These are phyloP conservation scores for Tuberolachnus salignus DNA, from an alignment of 2,888 invertebrate species.

Conservation along the genomic window DNA sequence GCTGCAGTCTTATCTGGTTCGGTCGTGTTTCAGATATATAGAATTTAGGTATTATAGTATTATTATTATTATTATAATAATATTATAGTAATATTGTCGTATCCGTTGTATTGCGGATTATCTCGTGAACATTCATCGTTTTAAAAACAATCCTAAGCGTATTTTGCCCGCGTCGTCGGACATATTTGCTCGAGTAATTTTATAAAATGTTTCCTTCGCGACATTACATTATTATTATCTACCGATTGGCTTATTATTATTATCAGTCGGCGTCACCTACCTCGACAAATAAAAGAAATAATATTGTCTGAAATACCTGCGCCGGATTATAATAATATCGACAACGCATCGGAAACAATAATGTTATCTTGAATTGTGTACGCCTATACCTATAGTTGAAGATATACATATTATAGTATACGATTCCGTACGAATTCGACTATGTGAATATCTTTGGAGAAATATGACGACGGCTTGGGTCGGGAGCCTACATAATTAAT, in stretches of 20 bases:
- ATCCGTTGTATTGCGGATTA: constrained; percentile 11
- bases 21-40: neutral
- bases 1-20: neutral
- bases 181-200: neutral
- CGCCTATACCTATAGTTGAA: no score
- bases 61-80: neutral
- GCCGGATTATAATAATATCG: neutral
- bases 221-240: neutral
- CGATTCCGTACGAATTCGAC: no score
- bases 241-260: neutral
- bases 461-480: no score
- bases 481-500: no score
- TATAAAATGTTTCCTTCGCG: neutral
- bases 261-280: neutral
- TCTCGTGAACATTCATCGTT: neutral
- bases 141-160: constrained; percentile 5
- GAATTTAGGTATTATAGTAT: neutral
- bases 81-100: neutral
- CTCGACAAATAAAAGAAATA: constrained; percentile 6
- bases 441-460: no score
- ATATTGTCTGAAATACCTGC: constrained; percentile 14
- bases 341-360: neutral
- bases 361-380: neutral
- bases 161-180: neutral
- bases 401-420: no score